A percentile compares a stretch with the other conserved stretches of the same genome.
These are phyloP conservation scores for Cephus rjabovi DNA, from an alignment of 2,888 invertebrate genomes.

Conservation along the genomic window DNA sequence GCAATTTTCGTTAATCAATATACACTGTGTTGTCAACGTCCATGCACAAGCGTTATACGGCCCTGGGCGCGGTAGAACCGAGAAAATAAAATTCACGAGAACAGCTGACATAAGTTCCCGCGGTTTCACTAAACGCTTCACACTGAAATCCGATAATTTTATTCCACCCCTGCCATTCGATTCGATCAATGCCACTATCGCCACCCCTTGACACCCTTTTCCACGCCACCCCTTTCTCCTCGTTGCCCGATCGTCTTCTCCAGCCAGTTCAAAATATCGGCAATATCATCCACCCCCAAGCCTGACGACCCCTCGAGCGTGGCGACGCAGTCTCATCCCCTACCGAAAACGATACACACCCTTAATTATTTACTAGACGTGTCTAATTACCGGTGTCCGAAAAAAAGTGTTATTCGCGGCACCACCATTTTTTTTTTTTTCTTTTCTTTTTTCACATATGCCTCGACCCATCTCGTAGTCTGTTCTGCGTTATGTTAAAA, in stretches of 20 bases:
- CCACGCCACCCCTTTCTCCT: not conserved
- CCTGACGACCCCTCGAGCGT: not conserved
- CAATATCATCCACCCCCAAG: not conserved
- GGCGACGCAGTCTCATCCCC: not conserved
- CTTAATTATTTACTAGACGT: not conserved
- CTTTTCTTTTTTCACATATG: not conserved
- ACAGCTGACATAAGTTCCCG: constrained; percentile 10
- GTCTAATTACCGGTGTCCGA: not conserved
- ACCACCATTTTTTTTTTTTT: not conserved
- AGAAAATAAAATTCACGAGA: not conserved
- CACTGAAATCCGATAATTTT: constrained; percentile 22
- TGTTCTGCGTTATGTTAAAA: not conserved
- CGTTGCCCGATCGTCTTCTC: not conserved
- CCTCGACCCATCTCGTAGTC: not conserved
- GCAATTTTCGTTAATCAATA: not conserved
- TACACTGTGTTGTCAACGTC: not conserved
- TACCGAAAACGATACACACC: not conserved
- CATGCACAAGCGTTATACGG: not conserved
- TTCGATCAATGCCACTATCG: constrained; percentile 12
- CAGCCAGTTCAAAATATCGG: not conserved
- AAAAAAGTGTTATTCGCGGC: not conserved
- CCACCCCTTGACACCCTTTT: not conserved
- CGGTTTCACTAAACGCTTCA: constrained; percentile 12
- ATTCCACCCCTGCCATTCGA: constrained; percentile 18
- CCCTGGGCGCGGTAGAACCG: not conserved